Base-by-base conservation (phyloP, 2,888 invertebrate species). In the Sesamia inferens region DNA sequence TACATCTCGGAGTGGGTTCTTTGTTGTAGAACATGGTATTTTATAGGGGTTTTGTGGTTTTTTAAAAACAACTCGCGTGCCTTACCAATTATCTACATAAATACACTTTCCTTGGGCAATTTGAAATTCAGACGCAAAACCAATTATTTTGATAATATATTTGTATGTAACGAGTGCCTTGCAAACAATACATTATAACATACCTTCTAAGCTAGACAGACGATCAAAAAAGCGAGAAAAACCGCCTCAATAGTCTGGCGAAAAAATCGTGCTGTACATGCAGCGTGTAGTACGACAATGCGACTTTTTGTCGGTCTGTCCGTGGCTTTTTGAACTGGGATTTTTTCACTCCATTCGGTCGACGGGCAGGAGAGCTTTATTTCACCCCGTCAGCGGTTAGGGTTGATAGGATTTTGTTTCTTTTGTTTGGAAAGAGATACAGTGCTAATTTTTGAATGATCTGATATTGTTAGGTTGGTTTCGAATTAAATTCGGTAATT, bases 311-410 rank as follows among this genome's bases (percentile, higher is more conserved):
- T 81, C 90, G 88, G 88, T 78, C 88, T 71, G 77, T 78, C 86
- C 88, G 88, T 94, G 94, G 93, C 95, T 94, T 94, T 95, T 95
- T 96, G 95, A 96, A 95, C 96, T 93, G 93, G 91, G 90, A 91
- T 94, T 94, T 95, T 95, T 96, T 94, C 95, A 94, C 94, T 94
- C 91, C 93, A 94, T 94, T 94, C 94, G 89, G 82, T 79, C 80
- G 82, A 78, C 76, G 88, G 89, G 88, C 89, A 85, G 88, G 81
- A 89, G 88, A 87, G 90, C 92, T 92, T 93, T 93, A 93, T 93
- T 93, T 93, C 91, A 93, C 92, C 91, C 92, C 86, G 90, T 89
- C 90, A 88, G 85, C 79, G 76, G 65, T 77, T 89, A 95, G 95
- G 95, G 94, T 86, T 94, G 93, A 83, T 89, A 76, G 75, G 64